phyloP scores from a whole-genome alignment of 2,888 invertebrate genomes.

The Drepana falcataria region DNA sequence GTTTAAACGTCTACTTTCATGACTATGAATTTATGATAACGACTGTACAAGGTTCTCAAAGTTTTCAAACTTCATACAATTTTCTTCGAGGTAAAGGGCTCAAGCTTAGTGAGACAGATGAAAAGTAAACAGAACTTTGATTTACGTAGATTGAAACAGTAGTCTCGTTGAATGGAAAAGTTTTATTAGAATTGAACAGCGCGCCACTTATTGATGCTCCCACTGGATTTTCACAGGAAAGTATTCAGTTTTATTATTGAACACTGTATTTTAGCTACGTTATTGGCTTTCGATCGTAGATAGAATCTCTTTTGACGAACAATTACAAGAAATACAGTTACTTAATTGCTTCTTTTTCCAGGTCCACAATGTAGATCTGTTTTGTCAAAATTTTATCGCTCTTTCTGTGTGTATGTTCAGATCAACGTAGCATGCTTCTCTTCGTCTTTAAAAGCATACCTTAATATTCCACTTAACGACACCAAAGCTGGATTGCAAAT shows the following conservation, averaged over 20 bases:
- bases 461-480: too few species aligned
- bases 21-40: too few species aligned
- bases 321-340: too few species aligned
- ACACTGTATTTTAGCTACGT: conserved; percentile 14
- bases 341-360: too few species aligned
- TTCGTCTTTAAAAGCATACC: too few species aligned
- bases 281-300: neutral
- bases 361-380: too few species aligned
- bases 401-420: too few species aligned
- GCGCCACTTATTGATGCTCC: conserved; percentile 35
- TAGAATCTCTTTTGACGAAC: neutral
- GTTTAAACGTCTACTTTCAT: neutral
- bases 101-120: conserved; percentile 30
- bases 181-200: conserved; percentile 48
- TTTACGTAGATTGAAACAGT: conserved; percentile 46
- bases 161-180: conserved; percentile 36
- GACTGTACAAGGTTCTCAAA: neutral
- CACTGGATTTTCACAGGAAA: conserved; percentile 14
- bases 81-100: conserved; percentile 7
- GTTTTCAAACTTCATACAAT: conserved; percentile 2
- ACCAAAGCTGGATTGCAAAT: too few species aligned
- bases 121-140: conserved; percentile 48
- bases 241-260: conserved; percentile 15
- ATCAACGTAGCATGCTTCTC: too few species aligned
- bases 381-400: too few species aligned